Evolutionary conservation across 2,888 invertebrate genomes (phyloP).

Genomic region (Disparrhopalites patrizii): DNA sequence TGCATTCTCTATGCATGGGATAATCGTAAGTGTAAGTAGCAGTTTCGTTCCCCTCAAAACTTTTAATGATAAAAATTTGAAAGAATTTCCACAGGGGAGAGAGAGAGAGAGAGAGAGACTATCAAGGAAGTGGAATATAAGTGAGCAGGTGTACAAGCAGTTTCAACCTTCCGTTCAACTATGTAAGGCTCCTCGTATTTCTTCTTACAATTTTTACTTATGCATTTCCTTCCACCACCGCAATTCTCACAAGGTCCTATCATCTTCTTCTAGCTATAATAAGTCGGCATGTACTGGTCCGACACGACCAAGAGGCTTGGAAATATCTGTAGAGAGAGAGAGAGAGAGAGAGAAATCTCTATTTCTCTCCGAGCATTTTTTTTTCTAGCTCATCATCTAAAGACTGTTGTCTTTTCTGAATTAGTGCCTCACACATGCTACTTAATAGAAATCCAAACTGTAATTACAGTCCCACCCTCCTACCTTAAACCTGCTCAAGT

Average conservation of each 20-base stretch:
- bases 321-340: not conserved
- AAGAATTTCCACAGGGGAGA: too few relatives aligned
- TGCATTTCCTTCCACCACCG: slow-evolving; percentile 1
- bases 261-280: too few relatives aligned
- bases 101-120: not conserved
- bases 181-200: not conserved
- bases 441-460: not conserved
- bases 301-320: too few relatives aligned
- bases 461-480: not conserved
- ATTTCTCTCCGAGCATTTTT: not conserved
- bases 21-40: too few relatives aligned
- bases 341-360: too few relatives aligned
- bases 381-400: not conserved
- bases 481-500: not conserved
- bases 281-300: too few relatives aligned
- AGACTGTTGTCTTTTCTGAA: slow-evolving; percentile 8
- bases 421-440: slow-evolving; percentile 20
- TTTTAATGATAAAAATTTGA: not conserved
- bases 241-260: too few relatives aligned
- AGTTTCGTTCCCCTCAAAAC: too few relatives aligned
- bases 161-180: not conserved
- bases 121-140: slow-evolving; percentile 5
- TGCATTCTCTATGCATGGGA: too few relatives aligned
- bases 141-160: not conserved
- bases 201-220: not conserved